phyloP scores from a whole-genome alignment of 2,888 invertebrate species.

The Watsonalla cultraria region DNA sequence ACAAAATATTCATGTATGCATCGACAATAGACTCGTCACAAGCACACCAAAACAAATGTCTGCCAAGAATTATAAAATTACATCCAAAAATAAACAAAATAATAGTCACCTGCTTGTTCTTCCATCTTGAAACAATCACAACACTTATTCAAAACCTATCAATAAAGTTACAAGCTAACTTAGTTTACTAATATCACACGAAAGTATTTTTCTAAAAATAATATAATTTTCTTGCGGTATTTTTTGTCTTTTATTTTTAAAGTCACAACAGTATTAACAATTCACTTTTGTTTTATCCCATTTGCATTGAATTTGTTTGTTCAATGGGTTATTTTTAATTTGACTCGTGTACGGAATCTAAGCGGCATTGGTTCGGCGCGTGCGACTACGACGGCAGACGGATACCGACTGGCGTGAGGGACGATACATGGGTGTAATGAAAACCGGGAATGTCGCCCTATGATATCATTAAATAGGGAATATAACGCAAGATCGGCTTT shows the following conservation, averaged over 20 bases:
- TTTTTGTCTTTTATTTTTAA: conserved; percentile 14
- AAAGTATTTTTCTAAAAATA: conserved; percentile 19
- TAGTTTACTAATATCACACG: conserved; percentile 69
- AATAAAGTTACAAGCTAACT: conserved; percentile 33
- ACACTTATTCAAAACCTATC: conserved; percentile 17
- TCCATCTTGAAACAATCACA: conserved; percentile 42
- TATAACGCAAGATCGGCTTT: no score
- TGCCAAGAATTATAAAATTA: neutral
- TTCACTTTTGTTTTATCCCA: conserved; percentile 51
- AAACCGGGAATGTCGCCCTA: neutral
- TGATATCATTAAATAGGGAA: no score
- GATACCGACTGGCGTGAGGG: neutral
- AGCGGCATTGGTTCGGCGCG: conserved; percentile 49
- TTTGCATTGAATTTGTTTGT: conserved; percentile 34
- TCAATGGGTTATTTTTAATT: conserved; percentile 48
- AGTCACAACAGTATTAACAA: conserved; percentile 6
- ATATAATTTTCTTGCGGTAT: no score
- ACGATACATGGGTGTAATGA: neutral
- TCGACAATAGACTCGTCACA: neutral
- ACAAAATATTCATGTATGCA: no score
- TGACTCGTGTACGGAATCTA: conserved; percentile 57
- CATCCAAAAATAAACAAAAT: conserved; percentile 3
- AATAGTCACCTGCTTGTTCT: conserved; percentile 58
- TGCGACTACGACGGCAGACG: conserved; percentile 11
- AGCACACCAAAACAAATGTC: conserved; percentile 1